These are phyloP conservation scores for Trachymyrmex septentrionalis DNA, from an alignment of 1,140 invertebrate genomes.

Conservation along the genomic window DNA sequence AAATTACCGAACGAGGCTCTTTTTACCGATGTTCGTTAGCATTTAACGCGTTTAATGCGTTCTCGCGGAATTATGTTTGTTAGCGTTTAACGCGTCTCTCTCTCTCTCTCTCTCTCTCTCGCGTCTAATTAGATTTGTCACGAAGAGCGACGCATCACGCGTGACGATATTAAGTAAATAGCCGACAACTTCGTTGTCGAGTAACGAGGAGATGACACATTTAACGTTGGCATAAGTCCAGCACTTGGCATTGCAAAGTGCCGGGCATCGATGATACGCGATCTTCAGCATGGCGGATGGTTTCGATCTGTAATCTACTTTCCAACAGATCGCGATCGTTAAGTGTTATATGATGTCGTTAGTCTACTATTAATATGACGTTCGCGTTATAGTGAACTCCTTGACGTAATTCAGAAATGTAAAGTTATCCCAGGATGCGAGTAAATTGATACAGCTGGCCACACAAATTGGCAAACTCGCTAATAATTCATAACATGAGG, in stretches of 20 bases:
- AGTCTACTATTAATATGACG: constrained; percentile 38
- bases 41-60: not conserved
- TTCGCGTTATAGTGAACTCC: not conserved
- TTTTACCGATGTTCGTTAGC: constrained; percentile 18
- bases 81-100: constrained; percentile 4
- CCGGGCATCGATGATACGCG: constrained; percentile 18
- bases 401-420: constrained; percentile 12
- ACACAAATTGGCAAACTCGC: constrained; percentile 11
- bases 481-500: not conserved
- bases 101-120: not conserved
- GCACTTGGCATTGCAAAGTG: constrained; percentile 5
- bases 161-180: constrained; percentile 60
- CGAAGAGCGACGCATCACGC: constrained; percentile 45
- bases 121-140: constrained; percentile 58
- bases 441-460: not conserved
- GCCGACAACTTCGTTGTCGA: constrained; percentile 23
- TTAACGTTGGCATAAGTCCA: constrained; percentile 50
- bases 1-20: not conserved
- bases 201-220: constrained; percentile 62
- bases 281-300: not conserved
- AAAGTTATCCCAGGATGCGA: not conserved
- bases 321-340: constrained; percentile 37
- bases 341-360: not conserved
- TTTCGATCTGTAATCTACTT: not conserved
- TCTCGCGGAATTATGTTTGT: constrained; percentile 18